Evolutionary conservation across 2,797 vertebrate genomes (phyloP), one percentile per base, ranked within the genome.

Genomic region (Syngnathus acus): DNA sequence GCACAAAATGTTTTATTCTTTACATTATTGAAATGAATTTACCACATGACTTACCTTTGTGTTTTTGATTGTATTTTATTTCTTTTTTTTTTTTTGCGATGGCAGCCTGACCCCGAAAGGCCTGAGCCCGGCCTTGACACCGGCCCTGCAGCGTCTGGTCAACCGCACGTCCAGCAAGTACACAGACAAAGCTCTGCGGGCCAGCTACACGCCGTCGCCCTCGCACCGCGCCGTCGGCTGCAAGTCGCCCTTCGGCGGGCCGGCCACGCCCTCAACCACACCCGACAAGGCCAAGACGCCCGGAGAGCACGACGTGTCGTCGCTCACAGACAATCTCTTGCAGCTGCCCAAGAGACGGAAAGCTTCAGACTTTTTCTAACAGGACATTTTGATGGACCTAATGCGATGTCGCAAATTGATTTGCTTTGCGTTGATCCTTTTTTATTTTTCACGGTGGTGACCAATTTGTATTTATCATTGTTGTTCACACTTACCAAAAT

Each of bases 201-300:
- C 95, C 53, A 99, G 97, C 86, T 99, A 99, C 69, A 99, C 97
- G 5, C 97, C 97, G 0, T 98, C 97, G 0, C 97, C 97, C 4
- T 91, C 94, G 3, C 95, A 94, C 75, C 78, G 88, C 2, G 72
- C 78, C 32, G 57, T 81, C 0, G 82, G 86, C 50, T 93, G 90
- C 79, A 98, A 97, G 88, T 94, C 94, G 19, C 96, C 95, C 0
- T 85, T 91, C 3, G 87, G 82, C 0, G 93, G 91, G 11, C 79
- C 82, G 0, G 76, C 83, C 6, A 96, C 94, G 1, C 93, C 95
- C 4, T 75, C 84, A 2, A 95, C 94, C 0, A 94, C 92, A 0
- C 84, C 92, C 0, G 89, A 81, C 66, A 91, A 90, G 76, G 84
- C 87, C 66, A 91, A 87, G 55, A 98, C 95, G 0, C 95, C 95